A percentile compares a stretch with the other conserved stretches of the same genome.
Evolutionary conservation across 2,113 vertebrate genomes (phyloP).

Genomic region (Pelobates fuscus): DNA sequence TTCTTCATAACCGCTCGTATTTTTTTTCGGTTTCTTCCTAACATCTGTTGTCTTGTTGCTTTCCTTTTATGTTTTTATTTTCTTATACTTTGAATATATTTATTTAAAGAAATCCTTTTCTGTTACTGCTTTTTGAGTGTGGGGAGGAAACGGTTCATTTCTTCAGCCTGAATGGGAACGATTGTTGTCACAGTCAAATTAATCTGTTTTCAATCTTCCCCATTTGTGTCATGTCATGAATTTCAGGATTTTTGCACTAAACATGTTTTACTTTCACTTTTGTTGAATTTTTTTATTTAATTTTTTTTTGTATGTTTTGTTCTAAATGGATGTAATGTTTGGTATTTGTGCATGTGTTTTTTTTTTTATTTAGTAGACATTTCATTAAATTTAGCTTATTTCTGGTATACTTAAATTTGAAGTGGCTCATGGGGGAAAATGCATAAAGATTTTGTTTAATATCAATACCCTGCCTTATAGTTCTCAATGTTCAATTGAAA

Average conservation of each 20-base stretch:
- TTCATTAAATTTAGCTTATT: conserved; percentile 69
- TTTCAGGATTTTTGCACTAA: conserved; percentile 83
- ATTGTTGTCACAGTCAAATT: conserved; percentile 85
- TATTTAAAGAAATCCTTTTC: conserved; percentile 80
- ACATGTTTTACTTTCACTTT: conserved; percentile 69
- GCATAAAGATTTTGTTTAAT: conserved; percentile 73
- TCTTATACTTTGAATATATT: conserved; percentile 67
- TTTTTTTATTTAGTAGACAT: conserved; percentile 21
- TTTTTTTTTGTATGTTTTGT: conserved; percentile 75
- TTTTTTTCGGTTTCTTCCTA: conserved; percentile 45
- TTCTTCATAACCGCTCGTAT: conserved; percentile 52
- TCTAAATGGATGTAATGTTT: conserved; percentile 76
- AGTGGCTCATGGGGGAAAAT: conserved; percentile 80
- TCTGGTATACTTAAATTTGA: conserved; percentile 72
- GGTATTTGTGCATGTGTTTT: conserved; percentile 75
- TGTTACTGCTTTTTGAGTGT: conserved; percentile 74
- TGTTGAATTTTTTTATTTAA: conserved; percentile 69
- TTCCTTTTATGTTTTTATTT: background rate
- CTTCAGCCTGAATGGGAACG: conserved; percentile 79
- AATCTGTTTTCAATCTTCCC: conserved; percentile 84
- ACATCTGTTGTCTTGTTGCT: conserved; percentile 43
- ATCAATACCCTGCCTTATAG: background rate
- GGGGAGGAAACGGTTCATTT: conserved; percentile 68
- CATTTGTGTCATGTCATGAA: conserved; percentile 83
- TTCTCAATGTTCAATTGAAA: background rate